Percentiles rank a stretch among this genome's conserved stretches.
Evolutionary conservation across 2,888 invertebrate species (phyloP).

Genomic region (Drosophila imparisetae): DNA sequence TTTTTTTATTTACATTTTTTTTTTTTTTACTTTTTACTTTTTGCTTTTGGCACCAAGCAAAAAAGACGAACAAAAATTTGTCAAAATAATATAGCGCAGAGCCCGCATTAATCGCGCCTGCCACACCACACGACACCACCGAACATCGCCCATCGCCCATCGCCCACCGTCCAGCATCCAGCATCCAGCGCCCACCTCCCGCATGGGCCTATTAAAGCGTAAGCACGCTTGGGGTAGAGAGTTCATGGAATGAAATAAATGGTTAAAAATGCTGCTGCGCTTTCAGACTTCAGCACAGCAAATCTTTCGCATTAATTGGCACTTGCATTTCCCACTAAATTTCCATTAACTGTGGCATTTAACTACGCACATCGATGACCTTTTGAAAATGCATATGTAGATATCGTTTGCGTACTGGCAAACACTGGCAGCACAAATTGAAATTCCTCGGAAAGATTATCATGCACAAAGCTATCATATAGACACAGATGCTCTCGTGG

Average conservation of each 20-base stretch:
- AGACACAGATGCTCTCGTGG: not conserved
- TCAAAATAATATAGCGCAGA: slow-evolving; percentile 60
- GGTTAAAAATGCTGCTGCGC: slow-evolving; percentile 11
- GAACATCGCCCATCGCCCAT: not conserved
- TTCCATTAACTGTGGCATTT: not conserved
- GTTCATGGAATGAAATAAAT: slow-evolving; percentile 6
- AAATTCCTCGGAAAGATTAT: not conserved
- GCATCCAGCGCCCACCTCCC: slow-evolving; percentile 4
- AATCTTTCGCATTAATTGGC: slow-evolving; percentile 11
- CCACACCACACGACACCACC: not conserved
- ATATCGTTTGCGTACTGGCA: not conserved
- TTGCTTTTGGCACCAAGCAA: slow-evolving; percentile 20
- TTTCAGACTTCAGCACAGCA: not conserved
- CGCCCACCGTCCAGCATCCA: not conserved
- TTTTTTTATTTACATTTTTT: slow-evolving; percentile 6
- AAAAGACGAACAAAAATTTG: slow-evolving; percentile 47
- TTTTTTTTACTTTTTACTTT: slow-evolving; percentile 17
- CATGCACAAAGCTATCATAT: not conserved
- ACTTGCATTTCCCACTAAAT: slow-evolving; percentile 4
- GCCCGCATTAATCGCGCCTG: slow-evolving; percentile 49
- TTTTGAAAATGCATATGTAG: not conserved
- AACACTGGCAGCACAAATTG: not conserved
- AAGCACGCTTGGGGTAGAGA: slow-evolving; percentile 18
- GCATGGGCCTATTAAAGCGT: slow-evolving; percentile 47
- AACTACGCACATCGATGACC: not conserved